Evolutionary conservation across 2,888 invertebrate genomes (phyloP).

Genomic region (Pandemis heparana): DNA sequence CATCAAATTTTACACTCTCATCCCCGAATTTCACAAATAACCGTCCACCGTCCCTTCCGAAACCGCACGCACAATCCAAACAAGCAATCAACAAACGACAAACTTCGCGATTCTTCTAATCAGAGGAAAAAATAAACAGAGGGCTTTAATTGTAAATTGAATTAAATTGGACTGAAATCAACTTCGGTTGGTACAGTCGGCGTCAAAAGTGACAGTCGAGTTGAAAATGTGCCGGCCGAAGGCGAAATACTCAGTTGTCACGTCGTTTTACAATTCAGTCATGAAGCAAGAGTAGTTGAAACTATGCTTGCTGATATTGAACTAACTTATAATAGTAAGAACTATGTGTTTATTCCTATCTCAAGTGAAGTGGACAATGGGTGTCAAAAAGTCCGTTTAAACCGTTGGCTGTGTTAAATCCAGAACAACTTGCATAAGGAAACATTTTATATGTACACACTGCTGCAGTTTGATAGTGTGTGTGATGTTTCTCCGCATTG

Average conservation of each 20-base stretch:
- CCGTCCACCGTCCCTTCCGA: not conserved
- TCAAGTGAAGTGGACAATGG: too few relatives aligned
- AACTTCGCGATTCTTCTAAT: conserved; percentile 46
- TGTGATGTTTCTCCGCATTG: too few relatives aligned
- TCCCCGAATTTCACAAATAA: not conserved
- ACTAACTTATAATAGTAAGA: too few relatives aligned
- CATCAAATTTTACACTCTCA: not conserved
- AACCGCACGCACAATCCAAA: conserved; percentile 45
- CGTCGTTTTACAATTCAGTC: not conserved
- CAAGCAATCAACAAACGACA: conserved; percentile 63
- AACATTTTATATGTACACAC: too few relatives aligned
- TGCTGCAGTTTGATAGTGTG: too few relatives aligned
- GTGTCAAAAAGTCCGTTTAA: too few relatives aligned
- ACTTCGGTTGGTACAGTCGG: conserved; percentile 56
- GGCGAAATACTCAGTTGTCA: not conserved
- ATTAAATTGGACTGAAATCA: conserved; percentile 78
- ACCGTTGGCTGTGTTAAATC: too few relatives aligned
- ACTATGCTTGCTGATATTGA: too few relatives aligned
- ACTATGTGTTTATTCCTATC: too few relatives aligned
- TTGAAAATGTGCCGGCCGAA: not conserved
- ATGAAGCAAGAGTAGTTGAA: too few relatives aligned
- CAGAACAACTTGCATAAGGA: too few relatives aligned
- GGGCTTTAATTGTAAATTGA: conserved; percentile 81
- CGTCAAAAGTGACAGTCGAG: not conserved
- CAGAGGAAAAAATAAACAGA: conserved; percentile 69